Base-by-base conservation (phyloP, 2,113 vertebrate species). In the Monopterus albus region DNA sequence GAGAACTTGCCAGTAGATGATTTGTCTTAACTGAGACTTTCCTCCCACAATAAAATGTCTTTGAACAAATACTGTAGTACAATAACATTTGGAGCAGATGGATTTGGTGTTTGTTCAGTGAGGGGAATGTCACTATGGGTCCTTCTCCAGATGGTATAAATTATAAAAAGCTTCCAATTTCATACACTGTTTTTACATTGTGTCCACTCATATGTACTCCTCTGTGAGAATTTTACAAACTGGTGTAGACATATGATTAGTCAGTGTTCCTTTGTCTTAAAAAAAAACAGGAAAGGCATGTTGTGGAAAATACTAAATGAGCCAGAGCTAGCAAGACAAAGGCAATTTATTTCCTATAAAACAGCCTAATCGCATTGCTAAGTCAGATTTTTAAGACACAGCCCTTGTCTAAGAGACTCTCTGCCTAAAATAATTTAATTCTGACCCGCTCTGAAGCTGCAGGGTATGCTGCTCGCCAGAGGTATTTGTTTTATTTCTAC, bases 391-490 rank as follows among this genome's bases (percentile, higher is more conserved):
- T 60, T 40, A 42, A 72, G 35, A 67, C 49, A 63, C 53, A 10
- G 52, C 14, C 45, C 14, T 55, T 20, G 42, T 40, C 20, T 15
- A 26, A 47, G n/a, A 76, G 56, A 49, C 9, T 50, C 60, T 79
- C 33, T 1, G 46, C 60, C 61, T 67, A 21, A 83, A 69, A 72
- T 81, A 78, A 91, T 75, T 88, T 46, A 79, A 87, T 80, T 72
- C 42, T 52, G 81, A 78, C 82, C 74, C 67, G 63, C 20, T 72
- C 66, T 67, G 47, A 76, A 61, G 28, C 76, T 63, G 36, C 62
- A 28, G 75, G 55, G 59, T 46, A 7, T 6, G 35, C 42, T 40
- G 14, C 75, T 35, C 43, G 46, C 64, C 71, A 68, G 66, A 74
- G 59, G 51, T 65, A 70, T 62, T 81, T 87, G 56, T 70, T 85